Conservation (phyloP, 2,113 vertebrate species). For the Protomyctophum bolini region DNA sequence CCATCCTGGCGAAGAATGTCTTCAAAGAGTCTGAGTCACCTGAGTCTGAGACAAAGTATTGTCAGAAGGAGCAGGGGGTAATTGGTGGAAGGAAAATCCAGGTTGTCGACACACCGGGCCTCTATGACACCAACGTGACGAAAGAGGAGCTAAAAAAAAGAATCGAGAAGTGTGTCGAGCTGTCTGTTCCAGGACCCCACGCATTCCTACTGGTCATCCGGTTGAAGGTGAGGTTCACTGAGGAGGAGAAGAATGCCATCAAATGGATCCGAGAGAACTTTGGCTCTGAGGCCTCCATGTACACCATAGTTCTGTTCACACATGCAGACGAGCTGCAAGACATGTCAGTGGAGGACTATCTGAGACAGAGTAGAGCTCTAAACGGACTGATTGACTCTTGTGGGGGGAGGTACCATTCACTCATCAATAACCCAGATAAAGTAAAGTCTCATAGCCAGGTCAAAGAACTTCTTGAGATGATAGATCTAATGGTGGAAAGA, state of each 20-base stretch:
- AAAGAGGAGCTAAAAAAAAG: conserved; percentile 55
- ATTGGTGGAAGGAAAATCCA: conserved; percentile 61
- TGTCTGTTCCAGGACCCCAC: conserved; percentile 74
- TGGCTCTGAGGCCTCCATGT: conserved; percentile 69
- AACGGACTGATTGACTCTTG: conserved; percentile 61
- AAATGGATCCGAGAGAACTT: conserved; percentile 78
- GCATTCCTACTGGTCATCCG: conserved; percentile 74
- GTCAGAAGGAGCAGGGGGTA: conserved; percentile 55
- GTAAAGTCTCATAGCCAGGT: conserved; percentile 54
- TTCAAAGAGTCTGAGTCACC: conserved; percentile 71
- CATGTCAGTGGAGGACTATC: conserved; percentile 57
- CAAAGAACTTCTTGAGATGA: conserved; percentile 64
- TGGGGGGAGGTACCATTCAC: conserved; percentile 69
- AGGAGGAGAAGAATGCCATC: conserved; percentile 69
- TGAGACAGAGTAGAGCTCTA: conserved; percentile 66
- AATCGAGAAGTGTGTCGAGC: conserved; percentile 66
- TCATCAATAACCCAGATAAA: conserved; percentile 64
- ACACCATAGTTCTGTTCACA: conserved; percentile 77
- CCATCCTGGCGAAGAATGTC: conserved; percentile 64
- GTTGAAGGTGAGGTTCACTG: conserved; percentile 68
- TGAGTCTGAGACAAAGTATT: conserved; percentile 66
- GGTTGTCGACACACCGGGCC: conserved; percentile 77
- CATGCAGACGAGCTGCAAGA: conserved; percentile 56
- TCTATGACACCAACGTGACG: conserved; percentile 67
- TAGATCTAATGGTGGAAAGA: conserved; percentile 65